A percentile compares a stretch with the other conserved stretches of the same genome.
Conservation (phyloP, 2,888 invertebrate genomes). For the Megaustenia siamemsis region DNA sequence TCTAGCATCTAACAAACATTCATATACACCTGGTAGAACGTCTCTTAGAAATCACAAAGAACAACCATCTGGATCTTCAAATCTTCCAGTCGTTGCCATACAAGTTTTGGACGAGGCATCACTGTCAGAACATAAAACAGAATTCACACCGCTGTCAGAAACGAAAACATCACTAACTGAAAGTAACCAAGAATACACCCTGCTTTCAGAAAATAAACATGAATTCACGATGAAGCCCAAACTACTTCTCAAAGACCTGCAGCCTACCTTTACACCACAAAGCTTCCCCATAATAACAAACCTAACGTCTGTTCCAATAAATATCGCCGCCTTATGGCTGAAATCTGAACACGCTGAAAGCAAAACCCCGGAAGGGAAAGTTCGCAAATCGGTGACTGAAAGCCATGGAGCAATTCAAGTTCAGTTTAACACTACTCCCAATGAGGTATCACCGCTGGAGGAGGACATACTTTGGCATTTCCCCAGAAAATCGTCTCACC, state of each 20-base stretch:
- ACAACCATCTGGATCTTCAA: background rate
- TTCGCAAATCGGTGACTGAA: conserved; percentile 54
- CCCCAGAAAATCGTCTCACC: conserved; percentile 53
- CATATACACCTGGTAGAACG: background rate
- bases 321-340: background rate
- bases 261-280: background rate
- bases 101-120: conserved; percentile 10
- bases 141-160: too few species aligned
- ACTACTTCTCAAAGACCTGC: conserved; percentile 22
- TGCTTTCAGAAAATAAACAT: too few species aligned
- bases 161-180: too few species aligned
- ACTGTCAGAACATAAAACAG: background rate
- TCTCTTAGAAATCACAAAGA: background rate
- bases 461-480: conserved; percentile 50
- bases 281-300: background rate
- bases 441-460: conserved; percentile 20
- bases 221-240: background rate
- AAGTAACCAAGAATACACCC: too few species aligned
- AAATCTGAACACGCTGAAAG: background rate
- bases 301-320: background rate
- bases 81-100: background rate
- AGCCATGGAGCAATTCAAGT: conserved; percentile 52
- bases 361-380: background rate
- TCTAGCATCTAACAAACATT: background rate
- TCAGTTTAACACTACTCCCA: background rate